A percentile compares a stretch with the other conserved stretches of the same genome.
Conservation (phyloP, 2,888 invertebrate species). For the Eupithecia inturbata region DNA sequence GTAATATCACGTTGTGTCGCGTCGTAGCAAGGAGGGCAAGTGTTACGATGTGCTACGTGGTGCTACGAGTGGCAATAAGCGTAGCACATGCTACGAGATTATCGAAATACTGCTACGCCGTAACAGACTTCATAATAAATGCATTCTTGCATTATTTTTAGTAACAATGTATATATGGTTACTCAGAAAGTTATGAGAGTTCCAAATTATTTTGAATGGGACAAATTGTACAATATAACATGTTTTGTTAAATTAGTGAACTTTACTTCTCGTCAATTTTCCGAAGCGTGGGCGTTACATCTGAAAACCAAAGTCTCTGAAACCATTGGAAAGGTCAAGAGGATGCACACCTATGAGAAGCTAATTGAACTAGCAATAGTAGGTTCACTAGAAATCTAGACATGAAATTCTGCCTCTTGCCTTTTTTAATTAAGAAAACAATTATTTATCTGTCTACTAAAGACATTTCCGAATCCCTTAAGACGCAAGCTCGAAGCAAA, state of each 20-base stretch:
- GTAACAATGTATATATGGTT: background rate
- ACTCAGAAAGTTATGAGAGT: background rate
- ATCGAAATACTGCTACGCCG: background rate
- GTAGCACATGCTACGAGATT: background rate
- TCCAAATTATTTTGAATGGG: background rate
- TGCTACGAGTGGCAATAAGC: slow-evolving; percentile 3
- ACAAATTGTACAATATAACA: background rate
- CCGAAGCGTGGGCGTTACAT: background rate
- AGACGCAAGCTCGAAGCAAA: background rate
- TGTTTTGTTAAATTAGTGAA: background rate
- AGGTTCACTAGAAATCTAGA: background rate
- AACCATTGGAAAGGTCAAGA: slow-evolving; percentile 4
- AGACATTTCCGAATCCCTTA: background rate
- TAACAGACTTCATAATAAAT: background rate
- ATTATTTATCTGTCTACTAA: background rate
- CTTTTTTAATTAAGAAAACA: background rate
- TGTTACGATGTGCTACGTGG: slow-evolving; percentile 5
- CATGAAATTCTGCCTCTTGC: background rate
- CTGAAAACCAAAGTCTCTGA: background rate
- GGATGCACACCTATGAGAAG: background rate
- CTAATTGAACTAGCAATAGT: background rate
- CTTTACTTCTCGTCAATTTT: background rate
- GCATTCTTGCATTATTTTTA: background rate
- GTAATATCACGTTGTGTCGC: background rate
- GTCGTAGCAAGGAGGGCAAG: background rate